A percentile compares a stretch with the other conserved stretches of the same genome.
Conservation (phyloP, 2,113 vertebrate species). For the Oncorhynchus clarkii region DNA sequence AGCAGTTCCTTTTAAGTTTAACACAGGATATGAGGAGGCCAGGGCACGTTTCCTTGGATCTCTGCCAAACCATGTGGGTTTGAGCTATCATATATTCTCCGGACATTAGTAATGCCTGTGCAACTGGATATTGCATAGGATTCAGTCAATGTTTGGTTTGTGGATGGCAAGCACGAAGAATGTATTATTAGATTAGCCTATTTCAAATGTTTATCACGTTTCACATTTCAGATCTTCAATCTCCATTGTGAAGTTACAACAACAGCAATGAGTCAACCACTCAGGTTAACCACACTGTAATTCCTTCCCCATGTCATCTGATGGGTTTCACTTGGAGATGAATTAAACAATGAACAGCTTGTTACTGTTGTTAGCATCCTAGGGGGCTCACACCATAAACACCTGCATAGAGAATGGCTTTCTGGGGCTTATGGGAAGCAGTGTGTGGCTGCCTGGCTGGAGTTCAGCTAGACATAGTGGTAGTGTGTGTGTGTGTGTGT, state of each 20-base stretch:
- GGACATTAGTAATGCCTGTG: background rate
- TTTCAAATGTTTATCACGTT: background rate
- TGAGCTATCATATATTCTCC: slow-evolving; percentile 9
- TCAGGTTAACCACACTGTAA: background rate
- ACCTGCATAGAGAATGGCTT: background rate
- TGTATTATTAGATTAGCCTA: background rate
- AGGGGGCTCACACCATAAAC: background rate
- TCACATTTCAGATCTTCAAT: background rate
- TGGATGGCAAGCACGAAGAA: background rate
- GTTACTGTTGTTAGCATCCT: background rate
- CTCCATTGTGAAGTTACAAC: background rate
- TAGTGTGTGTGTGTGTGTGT: background rate
- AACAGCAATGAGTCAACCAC: background rate
- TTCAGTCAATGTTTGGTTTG: background rate
- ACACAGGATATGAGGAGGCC: slow-evolving; percentile 25
- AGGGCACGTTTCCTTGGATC: slow-evolving; percentile 5
- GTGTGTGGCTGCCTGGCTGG: background rate
- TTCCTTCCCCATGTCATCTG: background rate
- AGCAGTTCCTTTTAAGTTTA: slow-evolving; percentile 41
- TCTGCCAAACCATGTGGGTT: slow-evolving; percentile 22
- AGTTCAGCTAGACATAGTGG: background rate
- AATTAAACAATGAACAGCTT: background rate
- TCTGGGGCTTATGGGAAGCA: background rate
- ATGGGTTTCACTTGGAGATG: background rate
- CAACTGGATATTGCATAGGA: background rate